Evolutionary conservation across 92 coral and sea anemone species (phyloP), one percentile per base, ranked within the genome.

Genomic region (Epizoanthus scotinus): DNA sequence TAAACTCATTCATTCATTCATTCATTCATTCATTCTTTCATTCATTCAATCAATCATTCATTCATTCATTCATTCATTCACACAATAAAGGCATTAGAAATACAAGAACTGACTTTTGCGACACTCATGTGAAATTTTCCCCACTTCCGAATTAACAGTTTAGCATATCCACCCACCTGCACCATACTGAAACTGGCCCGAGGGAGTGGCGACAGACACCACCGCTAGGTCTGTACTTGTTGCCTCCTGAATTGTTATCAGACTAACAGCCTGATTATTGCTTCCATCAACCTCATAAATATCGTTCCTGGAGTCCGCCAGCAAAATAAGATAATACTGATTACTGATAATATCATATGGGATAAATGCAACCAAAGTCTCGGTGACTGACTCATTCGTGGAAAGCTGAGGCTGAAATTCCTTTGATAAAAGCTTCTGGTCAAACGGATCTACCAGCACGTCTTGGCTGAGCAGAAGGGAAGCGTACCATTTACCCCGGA

Each of bases 381-480:
- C 70, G 22, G 81, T 36, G 53, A 77, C 27, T 20, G 91, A 73
- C 47, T 50, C 73, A 59, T 90, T 90, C 40, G 42, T 34, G 34
- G 79, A 70, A 20, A 91, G 78, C 19, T 67, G 56, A 13, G 54
- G 13, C 22, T 66, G 69, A 18, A 82, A 81, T 42, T 77, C 69
- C 8, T 34, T 63, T 25, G 88, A 84, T 22, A 77, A 70, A 27
- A 91, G 88, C 59, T 74, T 84, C 53, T 59, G 71, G 59, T 91
- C 96, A 84, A 89, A 89, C 25, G 94, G 93, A 78, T 91, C 96
- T 20, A 87, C 54, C 13, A 90, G 82, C 26, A 87, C 82, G 70
- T 91, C 96, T 62, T 87, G 84, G 70, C 96, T 91, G 42, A 91
- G 88, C 49, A 90, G 85, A 65, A 91, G 60, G 4, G 91, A 88